Evolutionary conservation across 2,113 vertebrate genomes (phyloP).

Genomic region (Eptatretus burgeri): DNA sequence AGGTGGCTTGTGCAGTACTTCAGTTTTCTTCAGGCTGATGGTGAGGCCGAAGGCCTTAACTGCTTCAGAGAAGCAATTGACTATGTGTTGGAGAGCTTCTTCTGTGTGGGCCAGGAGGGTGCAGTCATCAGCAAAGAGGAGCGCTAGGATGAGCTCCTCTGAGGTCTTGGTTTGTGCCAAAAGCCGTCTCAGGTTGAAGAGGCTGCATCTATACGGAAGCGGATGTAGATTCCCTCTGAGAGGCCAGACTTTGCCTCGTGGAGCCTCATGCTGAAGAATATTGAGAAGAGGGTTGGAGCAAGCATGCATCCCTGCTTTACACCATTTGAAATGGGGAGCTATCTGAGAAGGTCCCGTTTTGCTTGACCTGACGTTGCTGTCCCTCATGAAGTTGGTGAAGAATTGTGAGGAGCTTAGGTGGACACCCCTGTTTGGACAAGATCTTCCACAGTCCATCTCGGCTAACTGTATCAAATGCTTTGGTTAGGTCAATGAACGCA

Average conservation of each 20-base stretch:
- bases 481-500: constrained; percentile 4
- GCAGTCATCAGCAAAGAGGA: background rate
- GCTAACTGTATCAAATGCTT: too few relatives aligned
- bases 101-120: background rate
- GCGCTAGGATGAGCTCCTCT: background rate
- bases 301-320: too few relatives aligned
- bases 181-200: background rate
- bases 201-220: background rate
- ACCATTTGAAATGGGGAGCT: too few relatives aligned
- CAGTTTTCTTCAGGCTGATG: background rate
- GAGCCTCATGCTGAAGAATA: too few relatives aligned
- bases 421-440: too few relatives aligned
- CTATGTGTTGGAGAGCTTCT: too few relatives aligned
- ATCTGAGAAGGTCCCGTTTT: too few relatives aligned
- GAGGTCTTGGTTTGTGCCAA: background rate
- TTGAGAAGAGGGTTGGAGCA: too few relatives aligned
- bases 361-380: too few relatives aligned
- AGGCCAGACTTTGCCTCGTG: background rate
- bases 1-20: background rate
- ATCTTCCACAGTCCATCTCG: too few relatives aligned
- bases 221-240: background rate
- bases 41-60: background rate
- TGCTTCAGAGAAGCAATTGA: constrained; percentile 1
- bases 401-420: too few relatives aligned
- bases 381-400: too few relatives aligned